phyloP scores from a whole-genome alignment of 2,113 vertebrate species.

The Notiomystis cincta region DNA sequence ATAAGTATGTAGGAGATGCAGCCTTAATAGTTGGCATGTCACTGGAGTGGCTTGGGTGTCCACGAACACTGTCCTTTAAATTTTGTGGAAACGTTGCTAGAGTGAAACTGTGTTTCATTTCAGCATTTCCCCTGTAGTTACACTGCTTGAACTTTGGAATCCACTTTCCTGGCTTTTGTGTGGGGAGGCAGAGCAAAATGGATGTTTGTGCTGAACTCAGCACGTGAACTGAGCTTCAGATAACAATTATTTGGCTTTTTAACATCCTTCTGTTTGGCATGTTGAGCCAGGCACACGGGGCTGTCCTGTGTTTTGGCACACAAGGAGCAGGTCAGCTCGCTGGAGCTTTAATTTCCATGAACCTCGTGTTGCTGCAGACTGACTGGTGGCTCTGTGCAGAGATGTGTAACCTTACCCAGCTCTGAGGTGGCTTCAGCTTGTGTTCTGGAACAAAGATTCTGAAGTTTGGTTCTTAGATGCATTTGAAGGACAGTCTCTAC shows the following conservation, averaged over 20 bases:
- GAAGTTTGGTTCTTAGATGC: background rate
- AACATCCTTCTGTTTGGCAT: background rate
- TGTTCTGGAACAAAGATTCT: background rate
- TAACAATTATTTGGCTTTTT: constrained; percentile 21
- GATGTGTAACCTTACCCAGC: background rate
- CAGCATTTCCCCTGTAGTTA: background rate
- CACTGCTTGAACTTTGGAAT: constrained; percentile 56
- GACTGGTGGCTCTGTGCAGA: background rate
- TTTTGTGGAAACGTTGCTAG: background rate
- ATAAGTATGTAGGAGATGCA: background rate
- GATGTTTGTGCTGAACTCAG: constrained; percentile 19
- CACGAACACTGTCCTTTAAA: background rate
- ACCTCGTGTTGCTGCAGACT: background rate
- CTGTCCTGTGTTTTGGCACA: fast-evolving
- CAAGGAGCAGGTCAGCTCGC: fast-evolving
- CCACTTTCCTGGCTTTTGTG: background rate
- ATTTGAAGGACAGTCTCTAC: background rate
- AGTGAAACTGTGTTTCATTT: background rate
- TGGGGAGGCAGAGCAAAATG: background rate
- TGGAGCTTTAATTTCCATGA: background rate
- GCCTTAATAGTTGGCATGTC: background rate
- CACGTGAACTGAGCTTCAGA: background rate
- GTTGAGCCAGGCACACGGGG: background rate
- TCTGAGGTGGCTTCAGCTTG: background rate
- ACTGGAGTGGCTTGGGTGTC: background rate